Evolutionary conservation across 1,140 invertebrate genomes (phyloP).

Genomic region (Hirudo medicinalis): DNA sequence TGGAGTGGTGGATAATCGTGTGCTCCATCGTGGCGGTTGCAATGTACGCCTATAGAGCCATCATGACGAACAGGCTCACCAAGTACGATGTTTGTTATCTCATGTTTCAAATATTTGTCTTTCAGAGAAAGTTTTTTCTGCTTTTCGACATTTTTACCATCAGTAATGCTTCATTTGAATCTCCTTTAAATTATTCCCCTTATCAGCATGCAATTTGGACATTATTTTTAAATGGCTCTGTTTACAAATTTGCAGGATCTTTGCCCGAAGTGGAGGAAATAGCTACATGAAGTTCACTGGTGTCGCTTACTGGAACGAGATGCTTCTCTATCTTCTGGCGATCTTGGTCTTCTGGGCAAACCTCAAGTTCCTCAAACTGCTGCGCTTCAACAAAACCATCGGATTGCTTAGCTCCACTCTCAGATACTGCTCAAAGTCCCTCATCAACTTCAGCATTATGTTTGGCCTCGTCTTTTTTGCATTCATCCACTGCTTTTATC

Average conservation of each 20-base stretch:
- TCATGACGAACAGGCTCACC: constrained; percentile 12
- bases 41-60: constrained; percentile 39
- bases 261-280: constrained; percentile 41
- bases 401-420: constrained; percentile 35
- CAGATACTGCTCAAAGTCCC: constrained; percentile 30
- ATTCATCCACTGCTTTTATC: constrained; percentile 44
- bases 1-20: constrained; percentile 39
- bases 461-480: constrained; percentile 40
- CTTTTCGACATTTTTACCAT: too few relatives aligned
- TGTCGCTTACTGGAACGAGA: constrained; percentile 43
- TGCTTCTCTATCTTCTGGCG: constrained; percentile 43
- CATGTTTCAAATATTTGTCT: too few relatives aligned
- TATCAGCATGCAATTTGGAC: too few relatives aligned
- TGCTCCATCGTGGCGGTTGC: constrained; percentile 38
- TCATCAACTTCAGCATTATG: constrained; percentile 40
- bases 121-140: too few relatives aligned
- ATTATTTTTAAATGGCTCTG: too few relatives aligned
- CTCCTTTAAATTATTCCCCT: too few relatives aligned
- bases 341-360: constrained; percentile 44
- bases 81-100: not conserved
- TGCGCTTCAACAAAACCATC: constrained; percentile 47
- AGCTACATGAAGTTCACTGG: constrained; percentile 46
- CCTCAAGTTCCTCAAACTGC: constrained; percentile 45
- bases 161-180: too few relatives aligned
- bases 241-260: not conserved